Conservation (phyloP, 2,113 vertebrate species). For the Heterotis niloticus region DNA sequence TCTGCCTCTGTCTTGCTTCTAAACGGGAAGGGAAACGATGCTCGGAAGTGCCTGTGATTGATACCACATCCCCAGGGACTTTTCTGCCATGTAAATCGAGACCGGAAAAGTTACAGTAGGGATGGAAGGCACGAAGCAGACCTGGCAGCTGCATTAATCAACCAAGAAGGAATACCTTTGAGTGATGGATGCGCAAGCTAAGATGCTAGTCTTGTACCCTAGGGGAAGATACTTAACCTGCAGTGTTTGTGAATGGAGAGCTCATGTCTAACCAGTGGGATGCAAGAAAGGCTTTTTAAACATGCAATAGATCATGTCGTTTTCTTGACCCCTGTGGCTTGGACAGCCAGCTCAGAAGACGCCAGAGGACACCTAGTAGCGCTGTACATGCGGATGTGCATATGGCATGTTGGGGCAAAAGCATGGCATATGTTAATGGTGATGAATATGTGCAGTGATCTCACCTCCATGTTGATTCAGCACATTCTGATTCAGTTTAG, state of each 20-base stretch:
- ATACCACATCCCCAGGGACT: slow-evolving; percentile 15
- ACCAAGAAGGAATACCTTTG: neutral
- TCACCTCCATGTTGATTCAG: neutral
- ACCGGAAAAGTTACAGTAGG: neutral
- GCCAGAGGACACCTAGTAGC: neutral
- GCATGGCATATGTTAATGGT: no score
- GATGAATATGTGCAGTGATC: neutral
- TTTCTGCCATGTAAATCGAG: neutral
- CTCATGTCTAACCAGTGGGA: neutral
- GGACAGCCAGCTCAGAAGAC: neutral
- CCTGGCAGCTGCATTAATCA: neutral
- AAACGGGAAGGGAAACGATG: neutral
- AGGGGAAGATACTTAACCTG: slow-evolving; percentile 10
- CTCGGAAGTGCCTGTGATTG: slow-evolving; percentile 4
- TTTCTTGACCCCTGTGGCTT: neutral
- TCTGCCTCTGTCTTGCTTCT: neutral
- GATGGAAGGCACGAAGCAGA: neutral
- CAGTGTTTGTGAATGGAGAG: neutral
- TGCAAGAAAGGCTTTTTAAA: neutral
- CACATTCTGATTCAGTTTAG: neutral
- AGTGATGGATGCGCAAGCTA: neutral
- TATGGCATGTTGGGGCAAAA: neutral
- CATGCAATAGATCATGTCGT: neutral
- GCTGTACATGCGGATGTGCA: neutral
- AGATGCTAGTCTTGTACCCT: neutral